These are phyloP conservation scores for Percopsis omiscomaycus DNA, from an alignment of 2,797 vertebrate species.

Conservation along the genomic window DNA sequence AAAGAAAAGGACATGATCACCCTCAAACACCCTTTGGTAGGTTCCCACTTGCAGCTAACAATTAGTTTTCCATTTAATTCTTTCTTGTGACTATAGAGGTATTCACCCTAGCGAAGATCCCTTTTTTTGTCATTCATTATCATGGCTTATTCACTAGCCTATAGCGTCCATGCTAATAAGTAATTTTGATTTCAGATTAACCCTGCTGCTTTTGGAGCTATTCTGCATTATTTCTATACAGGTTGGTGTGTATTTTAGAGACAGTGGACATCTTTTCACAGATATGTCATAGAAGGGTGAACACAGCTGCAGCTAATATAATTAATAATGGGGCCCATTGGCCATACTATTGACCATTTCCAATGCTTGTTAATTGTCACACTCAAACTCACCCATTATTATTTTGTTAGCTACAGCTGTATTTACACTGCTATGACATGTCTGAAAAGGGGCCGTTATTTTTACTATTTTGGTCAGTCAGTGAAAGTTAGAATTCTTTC, in stretches of 20 bases:
- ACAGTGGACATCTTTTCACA: too few species aligned
- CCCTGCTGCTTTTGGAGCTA: conserved; percentile 90
- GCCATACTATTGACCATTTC: too few species aligned
- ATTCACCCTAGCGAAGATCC: background rate
- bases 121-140: background rate
- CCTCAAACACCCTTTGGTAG: conserved; percentile 93
- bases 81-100: background rate
- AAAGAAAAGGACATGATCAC: conserved; percentile 88
- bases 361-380: too few species aligned
- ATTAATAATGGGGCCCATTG: too few species aligned
- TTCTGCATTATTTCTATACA: conserved; percentile 94
- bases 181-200: conserved; percentile 83
- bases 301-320: too few species aligned
- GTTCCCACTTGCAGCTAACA: conserved; percentile 22
- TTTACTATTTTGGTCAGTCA: background rate
- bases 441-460: background rate
- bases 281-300: too few species aligned
- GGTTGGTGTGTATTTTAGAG: conserved; percentile 72
- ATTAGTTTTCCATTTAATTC: background rate
- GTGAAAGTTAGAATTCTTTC: background rate
- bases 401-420: too few species aligned
- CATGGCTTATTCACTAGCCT: background rate
- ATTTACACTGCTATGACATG: too few species aligned
- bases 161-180: background rate
- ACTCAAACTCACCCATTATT: too few species aligned